Evolutionary conservation across 2,888 invertebrate species (phyloP).

Genomic region (Pseudococcus viburni): DNA sequence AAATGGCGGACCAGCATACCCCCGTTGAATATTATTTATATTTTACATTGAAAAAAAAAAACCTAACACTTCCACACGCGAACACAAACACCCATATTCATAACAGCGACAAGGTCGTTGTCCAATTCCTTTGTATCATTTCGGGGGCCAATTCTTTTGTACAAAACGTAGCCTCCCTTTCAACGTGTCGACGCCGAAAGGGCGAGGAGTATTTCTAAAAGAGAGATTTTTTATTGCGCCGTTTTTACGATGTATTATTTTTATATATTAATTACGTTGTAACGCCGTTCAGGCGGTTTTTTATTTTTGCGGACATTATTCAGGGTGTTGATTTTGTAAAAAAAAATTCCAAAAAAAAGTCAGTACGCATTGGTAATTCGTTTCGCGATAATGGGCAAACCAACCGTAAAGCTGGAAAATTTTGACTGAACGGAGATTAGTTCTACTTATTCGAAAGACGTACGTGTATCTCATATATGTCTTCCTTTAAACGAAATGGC

Average conservation of each 20-base stretch:
- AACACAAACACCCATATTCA: background rate
- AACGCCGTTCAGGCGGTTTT: background rate
- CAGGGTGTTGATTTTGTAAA: constrained; percentile 39
- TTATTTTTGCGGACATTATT: constrained; percentile 33
- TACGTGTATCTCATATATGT: background rate
- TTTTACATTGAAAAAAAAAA: background rate
- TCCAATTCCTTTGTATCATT: constrained; percentile 34
- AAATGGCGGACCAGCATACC: no score
- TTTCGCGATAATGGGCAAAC: background rate
- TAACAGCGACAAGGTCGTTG: background rate
- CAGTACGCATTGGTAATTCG: no score
- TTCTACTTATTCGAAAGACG: constrained; percentile 18
- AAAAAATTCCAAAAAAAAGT: background rate
- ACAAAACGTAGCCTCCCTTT: constrained; percentile 48
- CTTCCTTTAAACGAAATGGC: constrained; percentile 30
- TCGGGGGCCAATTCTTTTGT: constrained; percentile 63
- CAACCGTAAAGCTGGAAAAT: background rate
- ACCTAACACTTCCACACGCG: background rate
- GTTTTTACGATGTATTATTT: constrained; percentile 46
- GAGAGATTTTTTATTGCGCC: constrained; percentile 9
- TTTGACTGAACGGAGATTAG: background rate
- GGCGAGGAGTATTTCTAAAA: constrained; percentile 20
- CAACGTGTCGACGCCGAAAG: constrained; percentile 28
- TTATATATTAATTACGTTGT: constrained; percentile 9
- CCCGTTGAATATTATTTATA: background rate